Conservation (phyloP, 2,888 invertebrate species). For the Smittia aterrima region DNA sequence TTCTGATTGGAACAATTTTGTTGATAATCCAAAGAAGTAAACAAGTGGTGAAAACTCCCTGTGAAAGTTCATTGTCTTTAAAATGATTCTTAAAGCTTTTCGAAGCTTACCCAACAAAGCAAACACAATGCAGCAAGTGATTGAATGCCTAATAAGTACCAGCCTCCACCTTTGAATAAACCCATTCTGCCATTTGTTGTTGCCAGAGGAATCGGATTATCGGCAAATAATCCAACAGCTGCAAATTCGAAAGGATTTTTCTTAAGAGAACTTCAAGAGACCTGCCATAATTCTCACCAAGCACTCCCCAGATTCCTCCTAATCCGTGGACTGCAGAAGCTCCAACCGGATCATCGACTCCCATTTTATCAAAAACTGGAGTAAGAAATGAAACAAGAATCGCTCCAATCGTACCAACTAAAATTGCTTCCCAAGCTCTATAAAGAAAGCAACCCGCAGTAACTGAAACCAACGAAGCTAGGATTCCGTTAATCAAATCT, state of each 20-base stretch:
- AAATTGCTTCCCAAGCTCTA: conserved; percentile 79
- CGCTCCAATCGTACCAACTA: conserved; percentile 79
- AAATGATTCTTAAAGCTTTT: neutral
- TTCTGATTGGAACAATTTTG: conserved; percentile 75
- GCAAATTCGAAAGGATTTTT: neutral
- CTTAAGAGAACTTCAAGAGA: neutral
- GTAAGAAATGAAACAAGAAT: conserved; percentile 67
- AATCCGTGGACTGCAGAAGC: conserved; percentile 86
- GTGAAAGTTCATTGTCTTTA: neutral
- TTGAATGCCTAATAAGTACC: conserved; percentile 84
- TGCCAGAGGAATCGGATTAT: conserved; percentile 75
- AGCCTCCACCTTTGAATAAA: conserved; percentile 80
- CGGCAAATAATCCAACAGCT: conserved; percentile 86
- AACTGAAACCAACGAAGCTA: conserved; percentile 83
- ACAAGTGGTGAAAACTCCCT: conserved; percentile 66
- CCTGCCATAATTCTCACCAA: conserved; percentile 51
- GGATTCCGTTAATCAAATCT: conserved; percentile 82
- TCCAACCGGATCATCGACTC: conserved; percentile 68
- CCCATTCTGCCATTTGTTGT: conserved; percentile 77
- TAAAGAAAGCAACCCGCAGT: conserved; percentile 89
- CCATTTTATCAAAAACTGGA: conserved; percentile 73
- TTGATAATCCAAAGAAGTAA: conserved; percentile 75
- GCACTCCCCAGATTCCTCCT: conserved; percentile 71
- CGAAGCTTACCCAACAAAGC: conserved; percentile 59
- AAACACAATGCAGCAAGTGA: conserved; percentile 69